Evolutionary conservation across 2,888 invertebrate genomes (phyloP).

Genomic region (Chloromyia formosa): DNA sequence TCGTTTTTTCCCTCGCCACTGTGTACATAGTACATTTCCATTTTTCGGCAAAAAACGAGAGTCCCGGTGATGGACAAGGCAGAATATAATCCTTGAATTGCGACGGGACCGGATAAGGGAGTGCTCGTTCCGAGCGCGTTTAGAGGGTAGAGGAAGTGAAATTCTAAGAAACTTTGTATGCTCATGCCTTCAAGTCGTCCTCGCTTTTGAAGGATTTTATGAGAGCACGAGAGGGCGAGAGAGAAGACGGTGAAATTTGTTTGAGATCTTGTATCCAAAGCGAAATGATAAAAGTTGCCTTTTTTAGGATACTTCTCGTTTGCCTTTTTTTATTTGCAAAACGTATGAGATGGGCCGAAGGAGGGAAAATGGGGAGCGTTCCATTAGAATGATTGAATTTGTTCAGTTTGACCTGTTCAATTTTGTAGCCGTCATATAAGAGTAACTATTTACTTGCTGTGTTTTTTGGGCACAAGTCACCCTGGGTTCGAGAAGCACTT

Average conservation of each 20-base stretch:
- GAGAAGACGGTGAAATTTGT: conserved; percentile 9
- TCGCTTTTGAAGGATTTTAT: conserved; percentile 18
- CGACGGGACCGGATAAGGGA: background rate
- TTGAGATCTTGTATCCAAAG: conserved; percentile 32
- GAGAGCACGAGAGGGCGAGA: background rate
- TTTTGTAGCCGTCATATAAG: conserved; percentile 32
- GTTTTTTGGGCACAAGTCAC: too few species aligned
- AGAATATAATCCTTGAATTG: conserved; percentile 24
- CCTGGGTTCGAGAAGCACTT: too few species aligned
- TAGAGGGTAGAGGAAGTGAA: conserved; percentile 7
- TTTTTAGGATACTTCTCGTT: conserved; percentile 35
- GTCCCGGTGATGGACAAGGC: conserved; percentile 31
- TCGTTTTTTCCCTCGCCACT: conserved; percentile 8
- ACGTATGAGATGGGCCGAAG: background rate
- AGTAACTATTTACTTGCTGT: conserved; percentile 2
- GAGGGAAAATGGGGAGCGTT: conserved; percentile 45
- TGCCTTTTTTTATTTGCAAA: conserved; percentile 43
- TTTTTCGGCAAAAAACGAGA: conserved; percentile 45
- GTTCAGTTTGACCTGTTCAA: conserved; percentile 44
- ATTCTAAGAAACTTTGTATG: conserved; percentile 31
- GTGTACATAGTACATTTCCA: conserved; percentile 47
- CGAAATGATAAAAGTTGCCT: conserved; percentile 26
- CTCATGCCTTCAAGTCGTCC: conserved; percentile 15
- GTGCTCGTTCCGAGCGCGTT: background rate
- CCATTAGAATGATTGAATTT: conserved; percentile 52